phyloP scores from a whole-genome alignment of 1,140 invertebrate genomes.

The Conopomorpha cramerella region DNA sequence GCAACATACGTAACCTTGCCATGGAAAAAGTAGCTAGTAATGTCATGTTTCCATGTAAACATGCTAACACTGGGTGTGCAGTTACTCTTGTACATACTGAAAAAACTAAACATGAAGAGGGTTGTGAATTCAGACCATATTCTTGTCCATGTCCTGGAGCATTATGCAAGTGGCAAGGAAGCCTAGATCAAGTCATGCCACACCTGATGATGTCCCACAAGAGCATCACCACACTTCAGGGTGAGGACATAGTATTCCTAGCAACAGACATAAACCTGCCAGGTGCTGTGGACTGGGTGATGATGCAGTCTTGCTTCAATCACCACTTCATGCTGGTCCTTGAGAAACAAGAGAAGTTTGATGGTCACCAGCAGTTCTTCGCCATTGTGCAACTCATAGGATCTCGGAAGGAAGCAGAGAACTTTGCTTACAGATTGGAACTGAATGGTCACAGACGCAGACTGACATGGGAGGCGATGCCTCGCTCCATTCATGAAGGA shows the following conservation, averaged over 20 bases:
- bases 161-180: too few species aligned
- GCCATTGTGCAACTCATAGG: too few species aligned
- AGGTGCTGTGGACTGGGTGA: too few species aligned
- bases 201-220: slow-evolving; percentile 95
- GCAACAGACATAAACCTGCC: slow-evolving; percentile 96
- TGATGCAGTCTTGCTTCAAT: too few species aligned
- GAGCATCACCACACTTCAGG: slow-evolving; percentile 93
- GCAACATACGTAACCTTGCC: slow-evolving; percentile 91
- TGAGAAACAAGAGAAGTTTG: too few species aligned
- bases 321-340: too few species aligned
- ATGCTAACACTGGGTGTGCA: slow-evolving; percentile 87
- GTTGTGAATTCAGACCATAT: slow-evolving; percentile 93
- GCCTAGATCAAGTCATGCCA: slow-evolving; percentile 91
- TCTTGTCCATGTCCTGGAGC: slow-evolving; percentile 95
- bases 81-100: slow-evolving; percentile 87
- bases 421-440: slow-evolving; percentile 96
- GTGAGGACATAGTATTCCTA: slow-evolving; percentile 97
- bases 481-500: slow-evolving; percentile 94
- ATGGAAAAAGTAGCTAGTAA: too few species aligned
- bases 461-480: slow-evolving; percentile 97
- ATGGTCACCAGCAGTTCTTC: slow-evolving; percentile 94
- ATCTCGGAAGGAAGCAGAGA: slow-evolving; percentile 94
- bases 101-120: slow-evolving; percentile 94
- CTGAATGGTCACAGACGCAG: too few species aligned
- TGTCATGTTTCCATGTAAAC: slow-evolving; percentile 96